phyloP scores from a whole-genome alignment of 37 sponge, comb jelly and placozoan genomes.

The Aplysina aerophoba region DNA sequence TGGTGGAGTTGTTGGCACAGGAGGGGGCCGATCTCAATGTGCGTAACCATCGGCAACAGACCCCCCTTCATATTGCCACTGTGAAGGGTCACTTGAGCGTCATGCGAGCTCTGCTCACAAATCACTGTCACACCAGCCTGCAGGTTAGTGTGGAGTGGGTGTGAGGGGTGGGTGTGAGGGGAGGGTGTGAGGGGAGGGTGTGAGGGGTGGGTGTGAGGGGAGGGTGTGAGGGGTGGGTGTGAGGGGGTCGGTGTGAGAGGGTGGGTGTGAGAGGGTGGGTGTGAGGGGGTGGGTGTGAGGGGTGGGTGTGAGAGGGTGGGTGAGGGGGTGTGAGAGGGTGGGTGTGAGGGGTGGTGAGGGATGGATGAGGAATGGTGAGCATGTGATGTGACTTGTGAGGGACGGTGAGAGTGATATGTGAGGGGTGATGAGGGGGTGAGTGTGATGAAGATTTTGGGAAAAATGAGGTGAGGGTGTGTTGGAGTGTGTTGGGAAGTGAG shows the following conservation, averaged over 20 bases:
- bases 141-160: slow-evolving; percentile 57
- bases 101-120: slow-evolving; percentile 61
- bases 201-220: neutral
- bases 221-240: neutral
- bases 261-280: neutral
- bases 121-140: slow-evolving; percentile 73
- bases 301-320: neutral
- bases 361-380: neutral
- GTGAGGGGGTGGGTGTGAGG: neutral
- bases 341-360: neutral
- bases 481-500: neutral
- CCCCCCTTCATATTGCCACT: slow-evolving; percentile 89
- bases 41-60: slow-evolving; percentile 79
- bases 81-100: slow-evolving; percentile 80
- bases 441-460: too few relatives aligned
- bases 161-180: too few relatives aligned
- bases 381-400: too few relatives aligned
- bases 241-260: too few relatives aligned
- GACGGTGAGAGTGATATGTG: neutral
- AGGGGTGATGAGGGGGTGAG: neutral
- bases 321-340: neutral
- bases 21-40: slow-evolving; percentile 79
- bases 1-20: slow-evolving; percentile 67
- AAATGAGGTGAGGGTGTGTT: too few relatives aligned
- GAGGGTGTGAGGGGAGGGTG: slow-evolving; percentile 18